A percentile compares a stretch with the other conserved stretches of the same genome.
Evolutionary conservation across 1,140 invertebrate species (phyloP).

Genomic region (Leptinotarsa undecemlineata): DNA sequence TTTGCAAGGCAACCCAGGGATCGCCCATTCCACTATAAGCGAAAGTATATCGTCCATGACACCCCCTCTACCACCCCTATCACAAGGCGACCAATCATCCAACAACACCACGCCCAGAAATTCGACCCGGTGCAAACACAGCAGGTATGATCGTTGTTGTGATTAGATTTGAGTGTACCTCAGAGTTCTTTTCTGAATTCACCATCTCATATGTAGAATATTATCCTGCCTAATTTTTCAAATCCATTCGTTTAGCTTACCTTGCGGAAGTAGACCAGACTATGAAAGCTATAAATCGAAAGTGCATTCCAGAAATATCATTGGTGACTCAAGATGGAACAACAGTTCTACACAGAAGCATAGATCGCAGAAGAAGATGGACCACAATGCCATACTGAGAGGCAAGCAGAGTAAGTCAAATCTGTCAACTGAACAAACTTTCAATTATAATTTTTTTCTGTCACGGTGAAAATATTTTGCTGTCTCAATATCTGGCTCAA

Average conservation of each 20-base stretch:
- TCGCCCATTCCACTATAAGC: slow-evolving; percentile 62
- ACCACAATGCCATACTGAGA: slow-evolving; percentile 48
- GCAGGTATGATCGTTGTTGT: slow-evolving; percentile 49
- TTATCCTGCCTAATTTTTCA: too few relatives aligned
- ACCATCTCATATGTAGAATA: too few relatives aligned
- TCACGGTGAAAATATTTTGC: too few relatives aligned
- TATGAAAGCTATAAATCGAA: slow-evolving; percentile 55
- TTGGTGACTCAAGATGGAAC: slow-evolving; percentile 42
- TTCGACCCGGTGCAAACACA: slow-evolving; percentile 57
- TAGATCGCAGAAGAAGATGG: slow-evolving; percentile 48
- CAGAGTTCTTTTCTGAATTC: not conserved
- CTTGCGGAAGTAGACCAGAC: slow-evolving; percentile 63
- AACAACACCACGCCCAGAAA: slow-evolving; percentile 57
- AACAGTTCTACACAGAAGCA: slow-evolving; percentile 44
- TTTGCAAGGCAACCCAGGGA: slow-evolving; percentile 56
- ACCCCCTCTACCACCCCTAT: slow-evolving; percentile 75
- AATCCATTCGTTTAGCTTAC: slow-evolving; percentile 55
- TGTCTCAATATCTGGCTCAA: too few relatives aligned
- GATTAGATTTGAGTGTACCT: not conserved
- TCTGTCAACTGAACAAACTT: not conserved
- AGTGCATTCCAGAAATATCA: slow-evolving; percentile 43
- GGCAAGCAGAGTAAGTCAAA: slow-evolving; percentile 52
- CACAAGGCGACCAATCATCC: slow-evolving; percentile 61
- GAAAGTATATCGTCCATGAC: slow-evolving; percentile 73
- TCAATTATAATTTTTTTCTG: too few relatives aligned